phyloP scores from a whole-genome alignment of 2,888 invertebrate genomes.

The Xylota segnis region DNA sequence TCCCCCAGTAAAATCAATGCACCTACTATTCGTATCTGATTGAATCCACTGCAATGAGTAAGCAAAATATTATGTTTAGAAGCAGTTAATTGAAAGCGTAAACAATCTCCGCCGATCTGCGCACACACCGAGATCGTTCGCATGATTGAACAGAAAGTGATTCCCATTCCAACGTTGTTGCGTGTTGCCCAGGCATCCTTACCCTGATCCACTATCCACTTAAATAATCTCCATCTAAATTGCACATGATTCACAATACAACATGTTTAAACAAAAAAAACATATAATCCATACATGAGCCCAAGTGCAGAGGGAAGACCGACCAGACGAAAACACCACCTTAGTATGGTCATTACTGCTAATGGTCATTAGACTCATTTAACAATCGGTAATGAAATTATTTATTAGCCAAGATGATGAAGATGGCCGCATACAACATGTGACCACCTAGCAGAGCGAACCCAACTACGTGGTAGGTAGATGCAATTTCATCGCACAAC shows the following conservation, averaged over 20 bases:
- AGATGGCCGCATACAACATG: neutral
- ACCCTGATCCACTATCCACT: conserved; percentile 34
- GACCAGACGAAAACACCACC: conserved; percentile 24
- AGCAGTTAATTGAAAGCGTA: conserved; percentile 26
- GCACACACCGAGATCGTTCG: conserved; percentile 4
- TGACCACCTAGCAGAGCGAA: conserved; percentile 33
- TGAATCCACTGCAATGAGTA: conserved; percentile 17
- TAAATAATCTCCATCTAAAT: conserved; percentile 63
- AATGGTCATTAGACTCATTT: conserved; percentile 63
- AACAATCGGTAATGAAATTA: conserved; percentile 68
- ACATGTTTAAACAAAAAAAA: conserved; percentile 48
- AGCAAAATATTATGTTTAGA: conserved; percentile 17
- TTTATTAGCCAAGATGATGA: conserved; percentile 36
- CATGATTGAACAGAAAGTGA: conserved; percentile 50
- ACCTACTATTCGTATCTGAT: neutral
- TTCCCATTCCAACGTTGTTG: conserved; percentile 36
- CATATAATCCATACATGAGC: conserved; percentile 30
- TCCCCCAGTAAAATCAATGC: neutral
- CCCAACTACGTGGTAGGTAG: conserved; percentile 11
- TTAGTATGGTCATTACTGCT: conserved; percentile 53
- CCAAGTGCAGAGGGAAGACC: neutral
- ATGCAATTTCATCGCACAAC: conserved; percentile 32
- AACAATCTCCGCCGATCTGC: conserved; percentile 20
- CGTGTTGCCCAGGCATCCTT: conserved; percentile 53
- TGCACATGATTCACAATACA: conserved; percentile 56